phyloP scores from a whole-genome alignment of 2,113 vertebrate species.

The Acanthisitta chloris region DNA sequence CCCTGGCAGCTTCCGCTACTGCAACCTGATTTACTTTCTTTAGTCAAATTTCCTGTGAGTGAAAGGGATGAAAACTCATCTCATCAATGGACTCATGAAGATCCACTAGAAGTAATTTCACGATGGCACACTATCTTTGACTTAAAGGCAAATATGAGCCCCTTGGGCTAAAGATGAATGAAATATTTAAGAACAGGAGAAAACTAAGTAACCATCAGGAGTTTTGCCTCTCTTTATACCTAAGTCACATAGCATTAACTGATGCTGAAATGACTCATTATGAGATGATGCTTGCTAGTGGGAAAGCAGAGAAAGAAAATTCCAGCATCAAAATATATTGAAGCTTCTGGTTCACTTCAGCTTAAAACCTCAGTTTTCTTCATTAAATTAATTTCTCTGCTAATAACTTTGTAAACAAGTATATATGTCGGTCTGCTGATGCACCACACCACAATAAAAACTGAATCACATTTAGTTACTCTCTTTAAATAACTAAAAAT shows the following conservation, averaged over 20 bases:
- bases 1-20: neutral
- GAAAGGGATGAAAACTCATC: neutral
- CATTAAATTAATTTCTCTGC: neutral
- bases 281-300: neutral
- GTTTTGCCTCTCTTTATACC: neutral
- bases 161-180: neutral
- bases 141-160: neutral
- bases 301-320: neutral
- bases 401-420: neutral
- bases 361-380: neutral
- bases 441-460: neutral
- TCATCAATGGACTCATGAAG: neutral
- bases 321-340: neutral
- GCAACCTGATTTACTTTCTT: neutral
- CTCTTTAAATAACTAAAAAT: neutral
- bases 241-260: neutral
- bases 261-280: neutral
- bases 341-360: neutral
- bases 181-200: slow-evolving; percentile 7
- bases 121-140: neutral
- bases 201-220: neutral
- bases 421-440: neutral
- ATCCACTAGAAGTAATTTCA: neutral
- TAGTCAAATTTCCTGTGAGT: neutral
- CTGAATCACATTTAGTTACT: fast-evolving